Percentiles rank a stretch among this genome's conserved stretches.
Evolutionary conservation across 2,888 invertebrate genomes (phyloP).

Genomic region (Ctena decussata): DNA sequence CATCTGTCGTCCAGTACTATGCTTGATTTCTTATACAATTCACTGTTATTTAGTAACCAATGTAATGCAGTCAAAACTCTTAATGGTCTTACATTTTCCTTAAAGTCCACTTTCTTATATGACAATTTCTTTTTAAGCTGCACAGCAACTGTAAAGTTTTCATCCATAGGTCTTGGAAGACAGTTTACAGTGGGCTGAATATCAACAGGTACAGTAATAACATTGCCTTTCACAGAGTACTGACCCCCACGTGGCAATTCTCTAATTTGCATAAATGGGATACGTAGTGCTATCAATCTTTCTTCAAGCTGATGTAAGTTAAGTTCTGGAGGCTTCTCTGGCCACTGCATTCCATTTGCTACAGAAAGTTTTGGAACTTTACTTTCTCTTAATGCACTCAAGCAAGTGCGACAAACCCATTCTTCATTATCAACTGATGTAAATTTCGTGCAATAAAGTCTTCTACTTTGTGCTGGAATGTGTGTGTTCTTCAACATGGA

Average conservation of each 20-base stretch:
- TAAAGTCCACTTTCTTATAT: neutral
- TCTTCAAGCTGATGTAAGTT: too few relatives aligned
- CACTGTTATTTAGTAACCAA: neutral
- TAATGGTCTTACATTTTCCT: slow-evolving; percentile 4
- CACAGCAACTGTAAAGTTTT: neutral
- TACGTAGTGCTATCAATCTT: too few relatives aligned
- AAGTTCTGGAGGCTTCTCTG: neutral
- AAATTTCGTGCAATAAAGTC: neutral
- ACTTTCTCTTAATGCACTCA: neutral
- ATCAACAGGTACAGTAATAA: too few relatives aligned
- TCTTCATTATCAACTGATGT: neutral
- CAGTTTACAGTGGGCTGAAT: too few relatives aligned
- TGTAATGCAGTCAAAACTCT: neutral
- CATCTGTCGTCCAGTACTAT: neutral
- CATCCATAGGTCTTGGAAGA: neutral
- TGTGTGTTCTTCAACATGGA: too few relatives aligned
- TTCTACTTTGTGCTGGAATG: neutral
- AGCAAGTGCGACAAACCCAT: neutral
- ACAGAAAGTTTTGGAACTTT: too few relatives aligned
- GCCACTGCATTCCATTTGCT: too few relatives aligned
- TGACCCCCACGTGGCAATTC: neutral
- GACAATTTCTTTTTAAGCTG: too few relatives aligned
- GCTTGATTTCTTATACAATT: neutral
- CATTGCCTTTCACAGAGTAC: neutral
- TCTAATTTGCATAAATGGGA: too few relatives aligned